phyloP scores from a whole-genome alignment of 1,140 invertebrate genomes.

The Ptiloglossa arizonensis region DNA sequence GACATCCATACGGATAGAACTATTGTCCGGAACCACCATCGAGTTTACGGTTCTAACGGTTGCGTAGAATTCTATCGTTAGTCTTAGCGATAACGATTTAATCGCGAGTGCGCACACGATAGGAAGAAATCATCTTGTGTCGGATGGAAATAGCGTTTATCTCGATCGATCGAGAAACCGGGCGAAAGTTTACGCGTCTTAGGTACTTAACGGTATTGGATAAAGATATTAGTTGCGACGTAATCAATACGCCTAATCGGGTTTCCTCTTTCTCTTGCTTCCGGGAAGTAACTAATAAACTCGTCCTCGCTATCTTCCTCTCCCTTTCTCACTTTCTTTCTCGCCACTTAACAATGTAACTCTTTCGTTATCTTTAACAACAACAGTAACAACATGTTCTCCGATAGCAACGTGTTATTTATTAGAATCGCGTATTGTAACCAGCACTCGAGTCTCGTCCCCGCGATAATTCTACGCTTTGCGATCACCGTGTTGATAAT shows the following conservation, averaged over 20 bases:
- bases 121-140: constrained; percentile 28
- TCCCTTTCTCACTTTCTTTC: constrained; percentile 4
- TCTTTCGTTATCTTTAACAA: constrained; percentile 73
- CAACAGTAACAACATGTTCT: constrained; percentile 75
- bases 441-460: constrained; percentile 40
- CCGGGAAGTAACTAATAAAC: constrained; percentile 10
- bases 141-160: constrained; percentile 43
- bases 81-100: constrained; percentile 2
- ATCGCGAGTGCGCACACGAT: constrained; percentile 35
- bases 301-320: constrained; percentile 14
- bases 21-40: constrained; percentile 11
- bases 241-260: not conserved
- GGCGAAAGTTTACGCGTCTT: not conserved
- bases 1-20: not conserved
- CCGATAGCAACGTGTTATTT: constrained; percentile 61
- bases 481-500: not conserved
- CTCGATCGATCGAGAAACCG: constrained; percentile 14
- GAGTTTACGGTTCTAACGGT: not conserved
- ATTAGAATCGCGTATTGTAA: constrained; percentile 36
- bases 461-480: not conserved
- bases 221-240: constrained; percentile 32
- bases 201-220: constrained; percentile 32
- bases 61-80: not conserved
- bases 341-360: constrained; percentile 71
- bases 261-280: not conserved